phyloP scores from a whole-genome alignment of 2,113 vertebrate genomes.

The Australoheros scitulus region DNA sequence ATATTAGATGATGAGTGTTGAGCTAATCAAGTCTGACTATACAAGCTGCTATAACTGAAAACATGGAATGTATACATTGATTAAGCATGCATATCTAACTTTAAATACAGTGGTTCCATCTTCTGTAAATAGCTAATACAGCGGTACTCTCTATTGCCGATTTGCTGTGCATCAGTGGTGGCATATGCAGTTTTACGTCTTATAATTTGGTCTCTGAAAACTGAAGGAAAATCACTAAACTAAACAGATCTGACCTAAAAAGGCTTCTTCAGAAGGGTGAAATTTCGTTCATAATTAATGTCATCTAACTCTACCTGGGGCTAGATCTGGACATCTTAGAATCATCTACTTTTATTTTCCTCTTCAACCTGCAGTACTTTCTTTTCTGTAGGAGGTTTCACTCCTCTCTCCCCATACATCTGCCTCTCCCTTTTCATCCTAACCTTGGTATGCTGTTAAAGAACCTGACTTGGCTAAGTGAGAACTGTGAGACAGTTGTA shows the following conservation, averaged over 20 bases:
- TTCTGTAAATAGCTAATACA: not conserved
- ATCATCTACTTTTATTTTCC: conserved; percentile 32
- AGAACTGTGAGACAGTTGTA: conserved; percentile 51
- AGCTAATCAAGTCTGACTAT: conserved; percentile 28
- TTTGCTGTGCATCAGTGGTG: not conserved
- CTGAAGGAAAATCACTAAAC: conserved; percentile 11
- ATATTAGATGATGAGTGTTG: too few relatives aligned
- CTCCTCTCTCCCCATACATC: not conserved
- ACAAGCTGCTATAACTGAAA: conserved; percentile 35
- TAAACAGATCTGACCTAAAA: conserved; percentile 37
- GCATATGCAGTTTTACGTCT: not conserved
- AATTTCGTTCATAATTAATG: conserved; percentile 54
- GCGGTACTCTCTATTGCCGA: not conserved
- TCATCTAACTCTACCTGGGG: conserved; percentile 42
- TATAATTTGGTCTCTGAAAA: conserved; percentile 1
- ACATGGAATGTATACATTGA: conserved; percentile 34
- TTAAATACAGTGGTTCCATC: conserved; percentile 13
- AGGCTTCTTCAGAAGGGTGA: conserved; percentile 25
- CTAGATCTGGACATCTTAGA: conserved; percentile 43
- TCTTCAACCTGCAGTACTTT: conserved; percentile 11
- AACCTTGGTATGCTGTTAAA: conserved; percentile 43
- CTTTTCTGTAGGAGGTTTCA: conserved; percentile 21
- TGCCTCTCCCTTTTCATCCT: conserved; percentile 20
- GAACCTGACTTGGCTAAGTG: conserved; percentile 53
- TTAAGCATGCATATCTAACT: conserved; percentile 37